Percentiles rank a stretch among this genome's conserved stretches.
Conservation (phyloP, 2,888 invertebrate genomes). For the Rhagium mordax region DNA sequence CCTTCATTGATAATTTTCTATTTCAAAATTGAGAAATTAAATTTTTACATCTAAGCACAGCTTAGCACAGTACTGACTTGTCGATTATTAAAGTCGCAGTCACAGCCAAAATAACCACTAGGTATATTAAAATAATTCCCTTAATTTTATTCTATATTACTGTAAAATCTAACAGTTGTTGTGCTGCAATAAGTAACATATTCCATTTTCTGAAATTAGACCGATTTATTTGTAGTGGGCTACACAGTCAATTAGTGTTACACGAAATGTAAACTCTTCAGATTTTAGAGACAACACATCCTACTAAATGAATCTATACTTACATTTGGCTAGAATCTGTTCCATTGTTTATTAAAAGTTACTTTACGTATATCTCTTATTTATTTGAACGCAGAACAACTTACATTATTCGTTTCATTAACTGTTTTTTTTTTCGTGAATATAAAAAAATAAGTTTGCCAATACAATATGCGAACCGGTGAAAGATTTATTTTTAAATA, state of each 20-base stretch:
- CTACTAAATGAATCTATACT: slow-evolving; percentile 39
- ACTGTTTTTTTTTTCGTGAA: too few relatives aligned
- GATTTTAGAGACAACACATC: slow-evolving; percentile 46
- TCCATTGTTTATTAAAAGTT: slow-evolving; percentile 31
- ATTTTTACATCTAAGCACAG: too few relatives aligned
- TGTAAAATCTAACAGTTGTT: slow-evolving; percentile 28
- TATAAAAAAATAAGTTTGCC: too few relatives aligned
- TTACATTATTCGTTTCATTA: not conserved
- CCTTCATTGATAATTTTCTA: too few relatives aligned
- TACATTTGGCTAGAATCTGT: slow-evolving; percentile 45
- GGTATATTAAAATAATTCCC: too few relatives aligned
- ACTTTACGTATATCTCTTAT: slow-evolving; percentile 25
- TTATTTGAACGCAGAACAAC: slow-evolving; percentile 22
- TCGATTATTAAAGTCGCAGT: too few relatives aligned
- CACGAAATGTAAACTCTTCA: slow-evolving; percentile 56
- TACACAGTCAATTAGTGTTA: slow-evolving; percentile 61
- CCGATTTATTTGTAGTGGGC: slow-evolving; percentile 58
- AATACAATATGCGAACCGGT: too few relatives aligned
- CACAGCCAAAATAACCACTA: too few relatives aligned
- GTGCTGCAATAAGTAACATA: slow-evolving; percentile 54
- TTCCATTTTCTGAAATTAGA: slow-evolving; percentile 56
- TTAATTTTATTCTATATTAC: not conserved
- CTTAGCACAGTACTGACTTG: too few relatives aligned
- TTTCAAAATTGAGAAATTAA: too few relatives aligned
- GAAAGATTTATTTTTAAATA: too few relatives aligned